Conservation (phyloP, 2,113 vertebrate species). For the Centrocercus urophasianus region DNA sequence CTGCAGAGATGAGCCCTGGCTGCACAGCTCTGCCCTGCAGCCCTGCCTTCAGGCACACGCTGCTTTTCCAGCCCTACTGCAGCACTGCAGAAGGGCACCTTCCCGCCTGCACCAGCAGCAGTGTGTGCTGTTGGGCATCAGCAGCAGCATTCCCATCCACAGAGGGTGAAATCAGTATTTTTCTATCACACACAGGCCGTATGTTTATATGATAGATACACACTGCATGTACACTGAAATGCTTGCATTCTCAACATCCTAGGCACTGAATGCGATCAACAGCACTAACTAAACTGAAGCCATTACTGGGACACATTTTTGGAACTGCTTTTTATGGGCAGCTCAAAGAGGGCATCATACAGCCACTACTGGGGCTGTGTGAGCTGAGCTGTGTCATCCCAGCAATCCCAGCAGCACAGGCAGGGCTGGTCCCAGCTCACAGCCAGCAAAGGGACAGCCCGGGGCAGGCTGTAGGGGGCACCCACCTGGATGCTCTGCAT, state of each 20-base stretch:
- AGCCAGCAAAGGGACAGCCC: rapidly evolving
- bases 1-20: background rate
- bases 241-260: background rate
- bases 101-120: background rate
- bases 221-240: background rate
- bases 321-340: background rate
- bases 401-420: background rate
- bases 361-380: too few relatives aligned
- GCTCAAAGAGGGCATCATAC: background rate
- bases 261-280: background rate
- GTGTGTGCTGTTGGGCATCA: background rate
- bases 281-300: background rate
- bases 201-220: background rate
- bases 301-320: background rate
- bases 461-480: background rate
- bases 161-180: background rate
- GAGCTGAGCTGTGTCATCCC: background rate
- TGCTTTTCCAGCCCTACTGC: background rate
- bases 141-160: background rate
- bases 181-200: background rate
- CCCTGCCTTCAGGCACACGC: background rate
- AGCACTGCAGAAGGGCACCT: background rate
- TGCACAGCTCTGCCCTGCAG: background rate
- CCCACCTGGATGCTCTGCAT: background rate
- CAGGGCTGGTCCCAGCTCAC: background rate